phyloP scores from a whole-genome alignment of 2,797 vertebrate genomes.

The Gymnopithys bicolor region DNA sequence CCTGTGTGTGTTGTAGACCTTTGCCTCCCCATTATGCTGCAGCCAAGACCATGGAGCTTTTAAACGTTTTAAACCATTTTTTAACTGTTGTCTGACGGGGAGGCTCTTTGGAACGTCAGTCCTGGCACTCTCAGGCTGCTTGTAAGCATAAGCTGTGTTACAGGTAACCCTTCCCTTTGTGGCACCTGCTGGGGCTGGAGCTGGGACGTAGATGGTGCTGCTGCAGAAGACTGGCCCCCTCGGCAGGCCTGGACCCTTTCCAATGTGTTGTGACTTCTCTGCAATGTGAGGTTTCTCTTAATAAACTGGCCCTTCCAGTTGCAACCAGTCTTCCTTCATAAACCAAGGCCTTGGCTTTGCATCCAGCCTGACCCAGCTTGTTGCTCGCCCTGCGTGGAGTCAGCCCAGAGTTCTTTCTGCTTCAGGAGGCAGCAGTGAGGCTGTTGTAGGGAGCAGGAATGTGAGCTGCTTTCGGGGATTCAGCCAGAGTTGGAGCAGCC shows the following conservation, averaged over 20 bases:
- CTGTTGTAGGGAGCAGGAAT: not conserved
- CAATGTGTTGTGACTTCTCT: slow-evolving; percentile 60
- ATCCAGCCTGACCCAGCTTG: not conserved
- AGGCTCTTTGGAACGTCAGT: slow-evolving; percentile 27
- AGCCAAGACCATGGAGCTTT: slow-evolving; percentile 29
- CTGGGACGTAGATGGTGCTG: not conserved
- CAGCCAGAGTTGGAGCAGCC: not conserved
- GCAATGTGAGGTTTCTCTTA: slow-evolving; percentile 64
- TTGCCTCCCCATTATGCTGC: slow-evolving; percentile 25
- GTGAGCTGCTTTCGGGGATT: not conserved
- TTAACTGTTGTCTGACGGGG: slow-evolving; percentile 50
- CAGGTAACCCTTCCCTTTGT: slow-evolving; percentile 21
- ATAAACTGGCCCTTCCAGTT: slow-evolving; percentile 69
- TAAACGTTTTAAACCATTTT: slow-evolving; percentile 51
- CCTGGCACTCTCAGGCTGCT: slow-evolving; percentile 15
- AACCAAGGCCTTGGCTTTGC: not conserved
- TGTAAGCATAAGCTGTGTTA: slow-evolving; percentile 55
- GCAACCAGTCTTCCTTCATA: slow-evolving; percentile 54
- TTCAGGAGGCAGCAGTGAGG: not conserved
- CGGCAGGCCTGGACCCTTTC: slow-evolving; percentile 7
- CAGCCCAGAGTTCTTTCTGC: not conserved
- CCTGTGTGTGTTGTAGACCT: slow-evolving; percentile 40
- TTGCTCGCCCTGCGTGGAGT: not conserved
- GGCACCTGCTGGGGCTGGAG: not conserved
- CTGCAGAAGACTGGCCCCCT: not conserved